A percentile compares a stretch with the other conserved stretches of the same genome.
Conservation (phyloP, 2,113 vertebrate genomes). For the Ellobius talpinus region DNA sequence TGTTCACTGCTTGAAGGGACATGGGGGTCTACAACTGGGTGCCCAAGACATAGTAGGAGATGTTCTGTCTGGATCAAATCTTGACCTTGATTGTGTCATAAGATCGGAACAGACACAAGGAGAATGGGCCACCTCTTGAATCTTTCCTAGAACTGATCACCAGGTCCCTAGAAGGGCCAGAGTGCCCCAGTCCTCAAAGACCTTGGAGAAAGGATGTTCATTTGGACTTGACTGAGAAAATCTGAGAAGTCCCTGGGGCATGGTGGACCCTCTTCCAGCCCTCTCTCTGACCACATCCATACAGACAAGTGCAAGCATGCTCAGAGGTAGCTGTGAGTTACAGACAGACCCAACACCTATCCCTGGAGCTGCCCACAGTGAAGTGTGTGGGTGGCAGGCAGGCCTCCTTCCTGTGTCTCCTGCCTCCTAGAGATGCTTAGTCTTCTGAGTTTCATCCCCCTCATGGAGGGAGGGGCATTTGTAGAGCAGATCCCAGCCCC, state of each 20-base stretch:
- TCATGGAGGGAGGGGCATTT: neutral
- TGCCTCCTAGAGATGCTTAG: neutral
- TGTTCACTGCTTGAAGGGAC: neutral
- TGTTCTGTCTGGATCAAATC: neutral
- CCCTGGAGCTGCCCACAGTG: neutral
- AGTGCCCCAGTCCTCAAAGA: neutral
- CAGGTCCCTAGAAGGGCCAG: neutral
- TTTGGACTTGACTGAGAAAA: too few relatives aligned
- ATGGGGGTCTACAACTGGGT: neutral
- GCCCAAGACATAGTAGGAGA: neutral
- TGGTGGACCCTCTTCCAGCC: neutral
- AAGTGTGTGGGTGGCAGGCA: rapidly evolving
- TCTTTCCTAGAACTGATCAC: neutral
- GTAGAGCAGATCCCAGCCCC: neutral
- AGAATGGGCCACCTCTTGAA: neutral
- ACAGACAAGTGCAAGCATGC: neutral
- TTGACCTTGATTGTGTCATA: neutral
- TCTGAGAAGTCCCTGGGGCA: neutral
- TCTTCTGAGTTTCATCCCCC: neutral
- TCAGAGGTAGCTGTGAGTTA: neutral
- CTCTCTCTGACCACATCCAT: neutral
- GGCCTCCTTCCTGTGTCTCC: neutral
- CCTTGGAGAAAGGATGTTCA: neutral
- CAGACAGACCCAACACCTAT: too few relatives aligned
- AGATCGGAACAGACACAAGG: neutral